Conservation (phyloP, 2,113 vertebrate genomes). For the Oncorhynchus clarkii region DNA sequence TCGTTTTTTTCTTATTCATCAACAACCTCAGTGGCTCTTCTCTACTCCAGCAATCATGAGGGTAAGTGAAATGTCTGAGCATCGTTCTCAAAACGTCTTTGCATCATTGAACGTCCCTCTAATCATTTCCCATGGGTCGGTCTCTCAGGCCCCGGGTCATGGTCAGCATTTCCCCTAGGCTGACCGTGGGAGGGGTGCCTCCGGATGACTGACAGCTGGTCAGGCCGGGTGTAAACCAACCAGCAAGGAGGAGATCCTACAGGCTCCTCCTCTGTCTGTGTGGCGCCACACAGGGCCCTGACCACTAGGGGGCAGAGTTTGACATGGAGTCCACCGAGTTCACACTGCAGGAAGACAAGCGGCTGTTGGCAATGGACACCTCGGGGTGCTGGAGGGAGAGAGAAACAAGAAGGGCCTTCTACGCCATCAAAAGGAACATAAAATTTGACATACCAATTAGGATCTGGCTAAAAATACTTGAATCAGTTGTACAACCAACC, state of each 20-base stretch:
- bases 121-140: conserved; percentile 52
- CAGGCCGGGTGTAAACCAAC: conserved; percentile 56
- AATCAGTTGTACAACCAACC: no score
- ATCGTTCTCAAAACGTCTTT: conserved; percentile 44
- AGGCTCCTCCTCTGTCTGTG: conserved; percentile 44
- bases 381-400: conserved; percentile 68
- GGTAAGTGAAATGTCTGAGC: conserved; percentile 59
- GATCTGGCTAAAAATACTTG: no score
- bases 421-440: no score
- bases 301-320: conserved; percentile 81
- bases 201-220: conserved; percentile 43
- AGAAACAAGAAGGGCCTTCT: no score
- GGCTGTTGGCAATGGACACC: conserved; percentile 73
- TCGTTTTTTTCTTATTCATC: conserved; percentile 43
- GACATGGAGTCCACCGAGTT: conserved; percentile 81
- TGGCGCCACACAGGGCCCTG: conserved; percentile 46
- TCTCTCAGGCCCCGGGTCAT: conserved; percentile 35
- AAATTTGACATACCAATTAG: no score
- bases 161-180: conserved; percentile 29
- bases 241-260: conserved; percentile 58
- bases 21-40: conserved; percentile 66
- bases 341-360: conserved; percentile 79
- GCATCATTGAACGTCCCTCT: conserved; percentile 46
- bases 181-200: conserved; percentile 55
- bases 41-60: conserved; percentile 73